phyloP scores from a whole-genome alignment of 2,113 vertebrate genomes.

The Cyprinus carpio region DNA sequence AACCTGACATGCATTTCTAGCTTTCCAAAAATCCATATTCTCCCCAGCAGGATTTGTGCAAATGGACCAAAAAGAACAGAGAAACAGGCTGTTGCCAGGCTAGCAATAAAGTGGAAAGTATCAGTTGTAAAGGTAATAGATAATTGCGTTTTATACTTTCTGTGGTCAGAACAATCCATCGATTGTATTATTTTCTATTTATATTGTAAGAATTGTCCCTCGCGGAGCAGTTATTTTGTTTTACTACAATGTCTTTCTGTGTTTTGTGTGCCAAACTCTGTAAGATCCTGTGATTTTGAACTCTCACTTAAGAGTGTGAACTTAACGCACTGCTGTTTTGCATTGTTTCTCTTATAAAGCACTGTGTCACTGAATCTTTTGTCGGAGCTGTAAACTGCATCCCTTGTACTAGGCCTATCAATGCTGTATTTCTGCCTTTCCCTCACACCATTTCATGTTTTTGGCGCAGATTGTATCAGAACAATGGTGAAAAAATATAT shows the following conservation, averaged over 20 bases:
- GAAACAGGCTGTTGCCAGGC: background rate
- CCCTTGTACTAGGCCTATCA: background rate
- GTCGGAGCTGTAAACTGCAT: background rate
- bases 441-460: background rate
- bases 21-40: background rate
- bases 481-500: conserved; percentile 1
- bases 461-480: background rate
- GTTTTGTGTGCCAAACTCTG: conserved; percentile 8
- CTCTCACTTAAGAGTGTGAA: conserved; percentile 18
- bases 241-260: background rate
- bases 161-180: background rate
- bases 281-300: conserved; percentile 10
- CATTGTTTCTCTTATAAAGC: conserved; percentile 6
- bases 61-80: background rate
- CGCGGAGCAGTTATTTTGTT: background rate
- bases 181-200: conserved; percentile 11
- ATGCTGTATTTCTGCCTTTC: background rate
- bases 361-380: background rate
- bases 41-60: background rate
- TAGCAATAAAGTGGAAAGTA: background rate
- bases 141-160: conserved; percentile 38
- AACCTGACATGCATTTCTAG: conserved; percentile 13
- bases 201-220: background rate
- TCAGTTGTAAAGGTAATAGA: conserved; percentile 9
- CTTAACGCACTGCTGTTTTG: background rate